A percentile compares a stretch with the other conserved stretches of the same genome.
Conservation (phyloP, 1,140 invertebrate genomes). For the Propsilocerus akamusi region DNA sequence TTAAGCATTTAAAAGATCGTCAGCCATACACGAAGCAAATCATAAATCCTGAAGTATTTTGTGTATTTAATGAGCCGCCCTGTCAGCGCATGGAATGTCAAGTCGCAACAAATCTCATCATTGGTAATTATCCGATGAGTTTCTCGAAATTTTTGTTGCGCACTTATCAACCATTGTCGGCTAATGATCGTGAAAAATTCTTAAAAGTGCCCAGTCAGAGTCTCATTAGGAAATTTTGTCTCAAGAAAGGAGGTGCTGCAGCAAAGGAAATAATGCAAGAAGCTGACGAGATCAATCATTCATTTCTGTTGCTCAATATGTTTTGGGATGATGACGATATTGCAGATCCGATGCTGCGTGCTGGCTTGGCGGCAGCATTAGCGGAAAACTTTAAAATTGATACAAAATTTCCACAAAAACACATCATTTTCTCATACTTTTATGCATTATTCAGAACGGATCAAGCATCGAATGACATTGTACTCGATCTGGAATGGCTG, state of each 20-base stretch:
- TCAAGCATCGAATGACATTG: background rate
- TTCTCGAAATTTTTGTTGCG: slow-evolving; percentile 6
- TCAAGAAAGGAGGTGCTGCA: background rate
- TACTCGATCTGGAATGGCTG: background rate
- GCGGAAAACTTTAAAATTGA: slow-evolving; percentile 4
- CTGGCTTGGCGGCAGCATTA: background rate
- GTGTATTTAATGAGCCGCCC: slow-evolving; percentile 3
- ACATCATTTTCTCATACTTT: background rate
- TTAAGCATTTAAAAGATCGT: slow-evolving; percentile 12
- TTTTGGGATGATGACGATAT: slow-evolving; percentile 1
- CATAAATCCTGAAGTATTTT: slow-evolving; percentile 4
- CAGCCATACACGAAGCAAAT: background rate
- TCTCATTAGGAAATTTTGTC: background rate
- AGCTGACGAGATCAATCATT: background rate
- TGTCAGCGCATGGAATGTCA: slow-evolving; percentile 5
- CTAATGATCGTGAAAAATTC: slow-evolving; percentile 1
- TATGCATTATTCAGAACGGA: background rate
- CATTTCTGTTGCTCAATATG: background rate
- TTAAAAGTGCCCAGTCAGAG: background rate
- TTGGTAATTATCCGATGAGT: slow-evolving; percentile 3
- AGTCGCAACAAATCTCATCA: slow-evolving; percentile 5
- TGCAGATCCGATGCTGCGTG: background rate
- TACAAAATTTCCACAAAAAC: background rate
- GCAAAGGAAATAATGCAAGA: background rate
- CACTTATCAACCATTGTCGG: slow-evolving; percentile 1